phyloP scores from a whole-genome alignment of 2,888 invertebrate species.

The Neoaliturus tenellus region DNA sequence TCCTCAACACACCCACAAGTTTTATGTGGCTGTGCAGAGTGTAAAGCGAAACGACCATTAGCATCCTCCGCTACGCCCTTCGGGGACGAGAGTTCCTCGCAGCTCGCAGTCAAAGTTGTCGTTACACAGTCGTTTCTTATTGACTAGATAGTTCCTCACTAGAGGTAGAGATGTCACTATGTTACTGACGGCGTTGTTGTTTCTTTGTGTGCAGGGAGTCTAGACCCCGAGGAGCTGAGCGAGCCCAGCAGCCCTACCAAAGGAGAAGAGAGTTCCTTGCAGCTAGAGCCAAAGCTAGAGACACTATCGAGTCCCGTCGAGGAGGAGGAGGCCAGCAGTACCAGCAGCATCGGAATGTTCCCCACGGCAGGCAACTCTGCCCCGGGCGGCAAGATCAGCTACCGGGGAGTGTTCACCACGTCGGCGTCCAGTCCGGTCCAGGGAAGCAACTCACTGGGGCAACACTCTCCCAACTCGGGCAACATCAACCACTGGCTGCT shows the following conservation, averaged over 20 bases:
- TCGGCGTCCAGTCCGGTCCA: conserved; percentile 73
- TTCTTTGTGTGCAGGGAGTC: conserved; percentile 60
- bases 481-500: conserved; percentile 84
- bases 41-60: conserved; percentile 37
- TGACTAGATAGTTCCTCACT: background rate
- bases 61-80: conserved; percentile 25
- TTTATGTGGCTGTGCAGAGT: conserved; percentile 39
- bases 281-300: conserved; percentile 58
- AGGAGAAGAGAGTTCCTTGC: conserved; percentile 59
- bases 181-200: conserved; percentile 1
- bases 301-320: conserved; percentile 65
- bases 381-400: conserved; percentile 72
- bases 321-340: conserved; percentile 85
- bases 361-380: conserved; percentile 70
- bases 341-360: conserved; percentile 80
- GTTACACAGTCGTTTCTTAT: no score
- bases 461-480: conserved; percentile 75
- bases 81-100: background rate
- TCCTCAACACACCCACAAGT: conserved; percentile 45
- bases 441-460: conserved; percentile 71
- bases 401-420: conserved; percentile 84
- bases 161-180: background rate
- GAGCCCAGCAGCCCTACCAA: conserved; percentile 55
- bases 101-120: no score
- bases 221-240: conserved; percentile 61